phyloP scores from a whole-genome alignment of 2,888 invertebrate genomes.

The Dugesia japonica region DNA sequence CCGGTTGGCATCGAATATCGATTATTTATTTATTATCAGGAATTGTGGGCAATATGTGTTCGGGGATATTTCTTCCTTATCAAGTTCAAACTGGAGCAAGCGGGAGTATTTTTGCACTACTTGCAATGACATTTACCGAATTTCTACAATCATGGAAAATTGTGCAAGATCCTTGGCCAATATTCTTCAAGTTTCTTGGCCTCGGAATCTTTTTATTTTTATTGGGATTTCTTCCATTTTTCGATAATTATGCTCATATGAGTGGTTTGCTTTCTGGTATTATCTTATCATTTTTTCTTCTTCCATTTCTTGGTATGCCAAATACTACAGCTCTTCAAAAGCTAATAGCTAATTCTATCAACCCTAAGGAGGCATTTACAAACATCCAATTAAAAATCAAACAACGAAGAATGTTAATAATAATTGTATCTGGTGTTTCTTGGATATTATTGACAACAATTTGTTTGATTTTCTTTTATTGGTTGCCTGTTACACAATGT shows the following conservation, averaged over 20 bases:
- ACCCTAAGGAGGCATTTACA: not conserved
- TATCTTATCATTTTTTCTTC: slow-evolving; percentile 72
- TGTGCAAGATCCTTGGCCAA: slow-evolving; percentile 49
- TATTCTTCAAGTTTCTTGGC: slow-evolving; percentile 48
- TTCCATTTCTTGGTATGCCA: slow-evolving; percentile 53
- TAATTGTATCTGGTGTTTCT: slow-evolving; percentile 25
- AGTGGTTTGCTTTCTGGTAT: slow-evolving; percentile 86
- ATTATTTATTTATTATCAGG: slow-evolving; percentile 79
- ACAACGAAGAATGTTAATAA: not conserved
- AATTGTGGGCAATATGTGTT: slow-evolving; percentile 77
- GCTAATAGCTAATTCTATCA: not conserved
- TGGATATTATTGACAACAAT: slow-evolving; percentile 24
- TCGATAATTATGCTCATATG: slow-evolving; percentile 91
- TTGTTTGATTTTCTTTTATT: slow-evolving; percentile 21
- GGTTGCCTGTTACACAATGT: slow-evolving; percentile 28
- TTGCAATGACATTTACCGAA: slow-evolving; percentile 81
- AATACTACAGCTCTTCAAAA: slow-evolving; percentile 50
- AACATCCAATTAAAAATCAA: not conserved
- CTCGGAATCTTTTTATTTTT: slow-evolving; percentile 52
- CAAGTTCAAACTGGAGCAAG: slow-evolving; percentile 75
- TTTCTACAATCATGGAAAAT: slow-evolving; percentile 78
- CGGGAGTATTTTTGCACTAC: slow-evolving; percentile 81
- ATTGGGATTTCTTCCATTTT: slow-evolving; percentile 83
- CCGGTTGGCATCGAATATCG: slow-evolving; percentile 71
- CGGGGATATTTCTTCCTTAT: slow-evolving; percentile 81